Evolutionary conservation across 2,113 vertebrate species (phyloP), one percentile per base, ranked within the genome.

Genomic region (Serinus canaria): DNA sequence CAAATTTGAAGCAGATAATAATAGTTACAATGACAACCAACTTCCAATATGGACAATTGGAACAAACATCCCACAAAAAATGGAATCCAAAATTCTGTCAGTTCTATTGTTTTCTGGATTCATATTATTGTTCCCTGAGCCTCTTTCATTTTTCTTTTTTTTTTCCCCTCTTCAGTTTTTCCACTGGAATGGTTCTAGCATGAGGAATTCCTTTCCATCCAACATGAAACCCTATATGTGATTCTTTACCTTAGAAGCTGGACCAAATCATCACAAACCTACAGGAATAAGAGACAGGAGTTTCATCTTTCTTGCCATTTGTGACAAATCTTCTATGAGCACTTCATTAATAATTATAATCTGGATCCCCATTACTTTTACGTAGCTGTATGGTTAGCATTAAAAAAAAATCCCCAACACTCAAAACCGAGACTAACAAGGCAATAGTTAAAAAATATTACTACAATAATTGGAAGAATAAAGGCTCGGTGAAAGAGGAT

Each of bases 171-270:
- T 43, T 46, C 37, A 52, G 18, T 67, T 86, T 70, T 50, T 87
- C 41, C 35, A 70, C 47, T 55, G 44, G 73, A 87, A 30, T 19
- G 17, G 58, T 56, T 79, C 43, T 43, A 58, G 19, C 49, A 49
- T 88, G 4, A 14, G 18, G 11, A 84, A 80, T 74, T 85, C 78
- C 47, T 60, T 92, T 69, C 58, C 21, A 75, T 72, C 87, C 41
- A 92, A 66, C 3, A 46, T 63, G 37, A 59, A 35, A 64, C 12
- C 15, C 22, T 66, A 27, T 14, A 62, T 4, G 9, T 30, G 13
- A 58, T 59, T 93, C 59, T 68, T 83, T 98, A 99, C 99, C 98
- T 98, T 84, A 99, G 95, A 89, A 98, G 92, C 69, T 98, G 96
- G 55, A 98, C 79, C 49, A 99, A 90, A 37, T 97, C 96, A 72